These are phyloP conservation scores for Elmis aenea DNA, from an alignment of 2,888 invertebrate species.

Conservation along the genomic window DNA sequence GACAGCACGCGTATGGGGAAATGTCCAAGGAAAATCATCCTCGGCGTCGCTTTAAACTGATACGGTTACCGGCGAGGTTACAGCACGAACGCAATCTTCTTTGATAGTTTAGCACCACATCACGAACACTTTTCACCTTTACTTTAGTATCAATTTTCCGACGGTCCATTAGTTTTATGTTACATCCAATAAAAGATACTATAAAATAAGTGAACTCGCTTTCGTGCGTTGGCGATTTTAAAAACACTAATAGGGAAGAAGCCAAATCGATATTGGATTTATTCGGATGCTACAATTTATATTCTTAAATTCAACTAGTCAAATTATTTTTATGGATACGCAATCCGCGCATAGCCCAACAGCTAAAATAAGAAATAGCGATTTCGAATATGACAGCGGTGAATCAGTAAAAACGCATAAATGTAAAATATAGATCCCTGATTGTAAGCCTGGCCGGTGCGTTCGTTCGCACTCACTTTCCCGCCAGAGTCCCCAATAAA, in stretches of 20 bases:
- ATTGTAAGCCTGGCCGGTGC: conserved; percentile 34
- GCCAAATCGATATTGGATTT: too few species aligned
- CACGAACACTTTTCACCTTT: neutral
- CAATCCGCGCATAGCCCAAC: conserved; percentile 15
- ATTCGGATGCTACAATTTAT: too few species aligned
- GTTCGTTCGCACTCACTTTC: conserved; percentile 28
- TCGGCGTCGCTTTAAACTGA: conserved; percentile 9
- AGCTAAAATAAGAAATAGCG: conserved; percentile 38
- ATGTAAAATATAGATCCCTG: conserved; percentile 42
- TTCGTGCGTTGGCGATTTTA: too few species aligned
- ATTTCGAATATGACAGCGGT: conserved; percentile 38
- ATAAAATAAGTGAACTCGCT: too few species aligned
- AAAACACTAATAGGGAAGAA: too few species aligned
- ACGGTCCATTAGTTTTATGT: too few species aligned
- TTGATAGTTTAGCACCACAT: conserved; percentile 1
- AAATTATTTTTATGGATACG: conserved; percentile 22
- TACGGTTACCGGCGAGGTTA: conserved; percentile 12
- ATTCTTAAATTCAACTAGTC: too few species aligned
- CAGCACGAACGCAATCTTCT: conserved; percentile 23
- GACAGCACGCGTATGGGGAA: conserved; percentile 33
- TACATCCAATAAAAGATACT: too few species aligned
- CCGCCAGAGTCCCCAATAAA: conserved; percentile 23
- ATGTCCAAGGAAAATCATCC: conserved; percentile 20
- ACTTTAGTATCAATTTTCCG: too few species aligned
- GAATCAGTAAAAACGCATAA: conserved; percentile 42